These are phyloP conservation scores for Aricia agestis DNA, from an alignment of 1,140 invertebrate species.

Conservation along the genomic window DNA sequence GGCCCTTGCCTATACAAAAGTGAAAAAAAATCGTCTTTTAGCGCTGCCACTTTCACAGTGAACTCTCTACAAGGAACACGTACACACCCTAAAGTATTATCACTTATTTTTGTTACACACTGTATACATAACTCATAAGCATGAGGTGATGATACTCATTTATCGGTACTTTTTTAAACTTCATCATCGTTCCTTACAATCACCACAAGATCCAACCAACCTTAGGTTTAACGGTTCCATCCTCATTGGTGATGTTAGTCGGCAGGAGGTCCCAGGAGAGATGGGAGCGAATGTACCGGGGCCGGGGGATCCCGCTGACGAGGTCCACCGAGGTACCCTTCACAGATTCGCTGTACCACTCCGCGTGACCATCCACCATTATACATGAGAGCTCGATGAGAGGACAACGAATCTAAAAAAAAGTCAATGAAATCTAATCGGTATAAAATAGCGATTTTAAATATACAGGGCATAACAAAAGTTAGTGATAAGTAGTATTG, in stretches of 20 bases:
- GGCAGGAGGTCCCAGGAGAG: constrained; percentile 86
- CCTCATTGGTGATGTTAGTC: constrained; percentile 79
- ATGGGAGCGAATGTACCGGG: constrained; percentile 89
- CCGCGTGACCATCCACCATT: constrained; percentile 74
- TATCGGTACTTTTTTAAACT: too few species aligned
- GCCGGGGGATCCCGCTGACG: constrained; percentile 80
- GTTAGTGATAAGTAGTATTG: too few species aligned
- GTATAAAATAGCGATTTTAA: too few species aligned
- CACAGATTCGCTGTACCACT: constrained; percentile 73
- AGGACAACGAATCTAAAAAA: constrained; percentile 70
- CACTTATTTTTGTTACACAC: too few species aligned
- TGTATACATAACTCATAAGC: too few species aligned
- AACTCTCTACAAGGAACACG: too few species aligned
- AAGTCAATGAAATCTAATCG: background rate
- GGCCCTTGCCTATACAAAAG: too few species aligned
- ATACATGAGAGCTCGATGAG: constrained; percentile 76
- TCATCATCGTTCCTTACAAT: background rate
- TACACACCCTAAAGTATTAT: too few species aligned
- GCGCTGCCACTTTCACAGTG: too few species aligned
- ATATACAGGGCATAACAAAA: too few species aligned
- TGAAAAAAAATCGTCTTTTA: too few species aligned
- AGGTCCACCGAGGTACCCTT: constrained; percentile 81
- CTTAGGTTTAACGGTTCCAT: constrained; percentile 84
- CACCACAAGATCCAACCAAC: constrained; percentile 50
- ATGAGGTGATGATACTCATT: too few species aligned